Evolutionary conservation across 2,888 invertebrate genomes (phyloP).

Genomic region (Adelphocoris suturalis): DNA sequence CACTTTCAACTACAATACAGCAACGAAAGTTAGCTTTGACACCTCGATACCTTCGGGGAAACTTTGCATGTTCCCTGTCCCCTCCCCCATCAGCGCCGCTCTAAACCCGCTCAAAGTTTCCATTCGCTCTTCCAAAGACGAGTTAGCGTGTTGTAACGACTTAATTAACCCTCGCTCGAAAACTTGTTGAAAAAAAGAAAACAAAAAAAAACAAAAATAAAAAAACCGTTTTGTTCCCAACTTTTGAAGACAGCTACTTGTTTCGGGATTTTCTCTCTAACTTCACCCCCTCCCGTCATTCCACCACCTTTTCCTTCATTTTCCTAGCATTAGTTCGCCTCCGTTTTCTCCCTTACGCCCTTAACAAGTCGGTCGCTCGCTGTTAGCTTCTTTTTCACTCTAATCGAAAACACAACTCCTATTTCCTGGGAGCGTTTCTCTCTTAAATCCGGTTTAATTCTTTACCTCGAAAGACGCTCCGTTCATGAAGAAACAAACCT

Average conservation of each 20-base stretch:
- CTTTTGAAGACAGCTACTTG: conserved; percentile 15
- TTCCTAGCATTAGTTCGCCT: too few species aligned
- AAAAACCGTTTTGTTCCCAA: background rate
- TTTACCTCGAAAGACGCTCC: background rate
- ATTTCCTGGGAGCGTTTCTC: background rate
- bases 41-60: background rate
- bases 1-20: too few species aligned
- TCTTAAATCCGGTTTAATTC: background rate
- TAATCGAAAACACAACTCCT: background rate
- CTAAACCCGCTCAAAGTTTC: too few species aligned
- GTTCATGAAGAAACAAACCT: background rate
- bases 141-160: conserved; percentile 51
- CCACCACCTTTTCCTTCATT: background rate
- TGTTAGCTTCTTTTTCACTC: background rate
- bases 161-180: conserved; percentile 46
- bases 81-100: background rate
- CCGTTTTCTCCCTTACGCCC: background rate
- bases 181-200: background rate
- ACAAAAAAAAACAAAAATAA: too few species aligned
- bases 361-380: conserved; percentile 19
- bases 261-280: background rate
- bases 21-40: background rate
- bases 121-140: background rate
- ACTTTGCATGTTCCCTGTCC: background rate
- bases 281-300: background rate